Evolutionary conservation across 2,113 vertebrate species (phyloP).

Genomic region (Cervus canadensis): DNA sequence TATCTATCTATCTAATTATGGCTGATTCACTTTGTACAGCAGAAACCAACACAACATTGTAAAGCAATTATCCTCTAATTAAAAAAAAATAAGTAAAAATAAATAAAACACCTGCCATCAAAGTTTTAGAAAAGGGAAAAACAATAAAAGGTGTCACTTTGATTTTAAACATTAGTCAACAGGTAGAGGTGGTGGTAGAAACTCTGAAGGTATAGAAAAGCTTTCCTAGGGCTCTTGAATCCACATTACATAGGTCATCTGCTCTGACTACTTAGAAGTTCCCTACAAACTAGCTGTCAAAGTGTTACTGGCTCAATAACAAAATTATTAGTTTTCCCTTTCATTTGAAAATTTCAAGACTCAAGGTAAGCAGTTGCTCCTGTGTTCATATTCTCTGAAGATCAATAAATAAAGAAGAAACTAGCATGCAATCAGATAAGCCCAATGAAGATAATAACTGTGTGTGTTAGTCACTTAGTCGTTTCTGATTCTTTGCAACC

Average conservation of each 20-base stretch:
- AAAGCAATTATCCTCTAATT: neutral
- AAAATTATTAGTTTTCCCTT: conserved; percentile 37
- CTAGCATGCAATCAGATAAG: conserved; percentile 59
- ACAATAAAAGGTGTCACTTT: neutral
- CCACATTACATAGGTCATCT: neutral
- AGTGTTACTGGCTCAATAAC: conserved; percentile 36
- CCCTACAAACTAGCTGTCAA: neutral
- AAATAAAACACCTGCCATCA: neutral
- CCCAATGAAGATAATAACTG: neutral
- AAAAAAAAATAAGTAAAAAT: neutral
- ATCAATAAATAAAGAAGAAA: conserved; percentile 64
- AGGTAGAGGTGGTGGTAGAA: neutral
- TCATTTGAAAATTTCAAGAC: conserved; percentile 60
- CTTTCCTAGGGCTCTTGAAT: neutral
- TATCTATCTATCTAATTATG: neutral
- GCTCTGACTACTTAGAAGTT: neutral
- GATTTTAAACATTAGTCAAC: neutral
- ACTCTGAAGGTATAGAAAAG: neutral
- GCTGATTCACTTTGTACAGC: neutral
- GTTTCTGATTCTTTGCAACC: neutral
- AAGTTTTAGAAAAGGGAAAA: neutral
- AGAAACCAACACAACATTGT: neutral
- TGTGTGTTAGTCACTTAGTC: neutral
- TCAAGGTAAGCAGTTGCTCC: conserved; percentile 55
- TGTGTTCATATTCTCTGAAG: conserved; percentile 64